These are phyloP conservation scores for Calliopum simillimum DNA, from an alignment of 2,888 invertebrate species.

Conservation along the genomic window DNA sequence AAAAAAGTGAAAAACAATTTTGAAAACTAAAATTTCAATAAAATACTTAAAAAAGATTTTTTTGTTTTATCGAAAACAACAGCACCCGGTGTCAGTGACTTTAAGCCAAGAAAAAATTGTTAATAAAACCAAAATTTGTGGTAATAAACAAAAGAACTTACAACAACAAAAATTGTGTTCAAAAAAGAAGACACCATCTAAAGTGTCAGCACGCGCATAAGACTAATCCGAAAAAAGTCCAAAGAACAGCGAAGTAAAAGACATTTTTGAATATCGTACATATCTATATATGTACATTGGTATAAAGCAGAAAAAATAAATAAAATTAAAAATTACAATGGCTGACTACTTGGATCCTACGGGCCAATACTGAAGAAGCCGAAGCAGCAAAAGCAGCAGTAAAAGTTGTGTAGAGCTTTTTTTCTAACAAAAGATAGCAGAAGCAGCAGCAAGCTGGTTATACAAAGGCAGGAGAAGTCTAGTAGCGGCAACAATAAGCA, in stretches of 20 bases:
- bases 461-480: neutral
- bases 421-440: constrained; percentile 14
- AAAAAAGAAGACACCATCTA: no score
- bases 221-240: constrained; percentile 9
- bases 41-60: neutral
- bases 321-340: constrained; percentile 52
- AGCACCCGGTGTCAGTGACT: constrained; percentile 27
- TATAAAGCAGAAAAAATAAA: constrained; percentile 32
- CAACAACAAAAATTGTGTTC: neutral
- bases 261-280: constrained; percentile 22
- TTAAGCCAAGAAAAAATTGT: neutral
- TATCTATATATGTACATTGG: constrained; percentile 40
- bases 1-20: neutral
- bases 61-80: no score
- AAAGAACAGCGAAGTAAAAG: constrained; percentile 15
- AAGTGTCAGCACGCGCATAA: neutral
- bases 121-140: no score
- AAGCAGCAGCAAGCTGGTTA: neutral
- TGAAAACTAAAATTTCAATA: neutral
- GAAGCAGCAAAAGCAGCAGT: neutral
- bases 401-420: neutral
- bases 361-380: constrained; percentile 60
- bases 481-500: constrained; percentile 26
- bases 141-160: constrained; percentile 3
- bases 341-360: constrained; percentile 66